phyloP scores from a whole-genome alignment of 1,140 invertebrate species.

The Cotesia chilonis region DNA sequence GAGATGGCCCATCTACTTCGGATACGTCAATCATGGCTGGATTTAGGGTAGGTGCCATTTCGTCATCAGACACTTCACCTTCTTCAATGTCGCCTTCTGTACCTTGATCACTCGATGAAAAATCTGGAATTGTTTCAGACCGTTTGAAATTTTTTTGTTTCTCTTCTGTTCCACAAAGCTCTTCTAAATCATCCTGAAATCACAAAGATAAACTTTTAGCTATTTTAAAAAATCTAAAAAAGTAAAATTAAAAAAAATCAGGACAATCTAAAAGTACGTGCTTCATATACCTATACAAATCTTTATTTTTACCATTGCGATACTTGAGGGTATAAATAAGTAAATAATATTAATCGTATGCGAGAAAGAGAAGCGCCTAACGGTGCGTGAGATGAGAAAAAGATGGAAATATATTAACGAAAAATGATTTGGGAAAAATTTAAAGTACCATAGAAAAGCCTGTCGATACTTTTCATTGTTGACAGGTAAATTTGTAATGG shows the following conservation, averaged over 20 bases:
- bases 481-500: no score
- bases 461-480: no score
- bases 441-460: no score
- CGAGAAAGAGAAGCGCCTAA: no score
- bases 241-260: not conserved
- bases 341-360: no score
- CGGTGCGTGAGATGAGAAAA: no score
- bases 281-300: no score
- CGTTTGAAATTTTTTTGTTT: conserved; percentile 42
- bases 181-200: conserved; percentile 60
- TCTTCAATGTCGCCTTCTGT: conserved; percentile 57
- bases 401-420: no score
- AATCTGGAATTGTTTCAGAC: conserved; percentile 34
- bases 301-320: no score
- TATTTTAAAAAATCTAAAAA: not conserved
- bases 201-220: conserved; percentile 3
- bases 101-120: conserved; percentile 46
- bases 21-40: conserved; percentile 53
- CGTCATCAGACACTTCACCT: conserved; percentile 48
- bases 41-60: conserved; percentile 60
- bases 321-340: no score
- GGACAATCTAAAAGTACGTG: no score
- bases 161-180: conserved; percentile 60
- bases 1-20: conserved; percentile 49
- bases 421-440: no score